These are phyloP conservation scores for Ptiloglossa arizonensis DNA, from an alignment of 1,140 invertebrate genomes.

Conservation along the genomic window DNA sequence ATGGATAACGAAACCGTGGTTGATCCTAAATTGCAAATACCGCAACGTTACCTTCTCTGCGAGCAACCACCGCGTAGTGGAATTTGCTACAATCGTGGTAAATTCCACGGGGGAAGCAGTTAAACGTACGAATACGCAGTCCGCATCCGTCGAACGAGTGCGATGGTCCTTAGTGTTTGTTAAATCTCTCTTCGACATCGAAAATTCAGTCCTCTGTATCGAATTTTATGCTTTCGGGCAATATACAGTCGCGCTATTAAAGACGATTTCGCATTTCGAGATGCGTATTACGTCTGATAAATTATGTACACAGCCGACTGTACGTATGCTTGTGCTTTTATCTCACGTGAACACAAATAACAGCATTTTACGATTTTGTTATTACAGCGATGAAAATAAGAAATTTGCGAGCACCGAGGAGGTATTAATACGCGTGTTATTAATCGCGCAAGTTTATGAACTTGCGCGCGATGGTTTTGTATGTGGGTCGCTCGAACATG, in stretches of 20 bases:
- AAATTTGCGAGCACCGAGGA: too few species aligned
- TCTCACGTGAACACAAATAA: constrained; percentile 1
- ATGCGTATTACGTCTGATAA: constrained; percentile 33
- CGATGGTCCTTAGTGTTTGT: not conserved
- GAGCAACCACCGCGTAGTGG: not conserved
- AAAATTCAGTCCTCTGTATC: constrained; percentile 9
- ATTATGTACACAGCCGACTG: constrained; percentile 14
- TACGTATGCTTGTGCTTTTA: constrained; percentile 24
- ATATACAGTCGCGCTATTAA: constrained; percentile 12
- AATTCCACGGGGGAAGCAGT: not conserved
- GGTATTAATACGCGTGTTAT: too few species aligned
- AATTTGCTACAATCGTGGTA: not conserved
- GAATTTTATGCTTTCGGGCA: constrained; percentile 7
- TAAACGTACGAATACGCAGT: not conserved
- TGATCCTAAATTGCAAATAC: constrained; percentile 47
- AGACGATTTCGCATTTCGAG: constrained; percentile 22
- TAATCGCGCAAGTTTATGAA: too few species aligned
- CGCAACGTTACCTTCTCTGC: not conserved
- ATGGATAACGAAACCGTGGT: constrained; percentile 45
- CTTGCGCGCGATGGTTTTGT: too few species aligned
- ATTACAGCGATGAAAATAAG: not conserved
- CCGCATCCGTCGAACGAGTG: not conserved
- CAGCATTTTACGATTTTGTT: constrained; percentile 1
- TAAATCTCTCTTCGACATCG: constrained; percentile 6
- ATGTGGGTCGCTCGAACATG: too few species aligned